Base-by-base conservation (phyloP, 2,113 vertebrate genomes). In the Macaca mulatta region DNA sequence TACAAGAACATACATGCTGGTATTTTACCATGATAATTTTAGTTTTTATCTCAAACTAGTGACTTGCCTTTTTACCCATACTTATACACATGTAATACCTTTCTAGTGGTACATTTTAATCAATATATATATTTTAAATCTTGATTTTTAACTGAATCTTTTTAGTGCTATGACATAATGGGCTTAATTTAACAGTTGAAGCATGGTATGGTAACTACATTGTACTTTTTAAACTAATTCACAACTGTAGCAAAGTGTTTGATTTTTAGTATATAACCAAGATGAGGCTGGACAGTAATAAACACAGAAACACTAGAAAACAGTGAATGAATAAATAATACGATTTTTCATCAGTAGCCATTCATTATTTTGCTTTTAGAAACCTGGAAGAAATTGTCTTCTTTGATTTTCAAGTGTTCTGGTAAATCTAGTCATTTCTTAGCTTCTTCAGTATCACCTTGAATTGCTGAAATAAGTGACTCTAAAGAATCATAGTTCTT, bases 401-500 rank as follows among this genome's bases (percentile, higher is more conserved):
- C 98, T 98, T 99, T 99, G 84, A 99, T 97, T 98, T 99, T 99
- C 96, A 98, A 98, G 96, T 99, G 99, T 97, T 99, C 99, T 77
- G 99, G 99, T 75, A 99, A 98, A 96, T 99, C 99, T 79, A 99
- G 98, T 69, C 98, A 98, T 78, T 97, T 98, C 96, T 99, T 99
- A 61, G 99, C 99, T 98, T 99, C 99, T 93, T 99, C 99, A 35
- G 99, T 99, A 97, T 99, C 99, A 59, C 95, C 98, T 78, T 99
- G 99, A 98, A 99, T 99, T 55, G 99, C 99, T 1, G 98, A 98
- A 98, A 99, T 99, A 30, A 99, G 99, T 0, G 99, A 99, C 96
- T 99, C 99, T 93, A 99, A 97, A 35, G 99, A 99, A 97, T 98
- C 97, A 89, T 99, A 99, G 98, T 99, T 99, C 97, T 98, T 99